Evolutionary conservation across 64 coral and sea anemone genomes (phyloP).

Genomic region (Astreopora myriophthalma): DNA sequence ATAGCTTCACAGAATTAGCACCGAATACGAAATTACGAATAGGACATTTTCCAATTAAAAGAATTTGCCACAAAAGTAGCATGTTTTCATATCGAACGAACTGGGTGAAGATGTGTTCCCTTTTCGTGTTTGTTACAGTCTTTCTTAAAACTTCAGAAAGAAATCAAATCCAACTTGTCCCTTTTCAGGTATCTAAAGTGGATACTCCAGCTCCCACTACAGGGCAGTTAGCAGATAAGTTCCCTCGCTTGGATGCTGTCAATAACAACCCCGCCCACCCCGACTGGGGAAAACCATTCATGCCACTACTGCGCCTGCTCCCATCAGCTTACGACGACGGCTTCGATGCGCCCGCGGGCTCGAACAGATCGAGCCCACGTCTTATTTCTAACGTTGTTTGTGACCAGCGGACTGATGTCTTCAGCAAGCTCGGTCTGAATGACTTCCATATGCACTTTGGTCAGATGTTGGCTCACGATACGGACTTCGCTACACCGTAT

Average conservation of each 20-base stretch:
- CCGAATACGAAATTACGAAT: no score
- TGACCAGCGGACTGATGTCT: constrained; percentile 81
- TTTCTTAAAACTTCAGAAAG: no score
- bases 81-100: no score
- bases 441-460: constrained; percentile 98
- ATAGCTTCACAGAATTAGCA: no score
- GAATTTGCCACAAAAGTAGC: no score
- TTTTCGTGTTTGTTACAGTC: no score
- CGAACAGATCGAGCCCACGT: constrained; percentile 77
- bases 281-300: constrained; percentile 83
- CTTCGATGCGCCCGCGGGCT: constrained; percentile 82
- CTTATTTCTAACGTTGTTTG: constrained; percentile 87
- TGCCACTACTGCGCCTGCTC: constrained; percentile 79
- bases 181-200: constrained; percentile 56
- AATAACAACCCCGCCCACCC: constrained; percentile 84
- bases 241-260: constrained; percentile 71
- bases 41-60: no score
- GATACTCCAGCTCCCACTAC: background rate
- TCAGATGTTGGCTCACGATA: constrained; percentile 95
- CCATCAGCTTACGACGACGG: constrained; percentile 75
- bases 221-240: constrained; percentile 57
- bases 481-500: constrained; percentile 97
- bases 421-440: constrained; percentile 81
- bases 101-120: no score
- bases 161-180: background rate